Conservation (phyloP, 2,797 vertebrate genomes). For the Lepilemur ruficaudatus region DNA sequence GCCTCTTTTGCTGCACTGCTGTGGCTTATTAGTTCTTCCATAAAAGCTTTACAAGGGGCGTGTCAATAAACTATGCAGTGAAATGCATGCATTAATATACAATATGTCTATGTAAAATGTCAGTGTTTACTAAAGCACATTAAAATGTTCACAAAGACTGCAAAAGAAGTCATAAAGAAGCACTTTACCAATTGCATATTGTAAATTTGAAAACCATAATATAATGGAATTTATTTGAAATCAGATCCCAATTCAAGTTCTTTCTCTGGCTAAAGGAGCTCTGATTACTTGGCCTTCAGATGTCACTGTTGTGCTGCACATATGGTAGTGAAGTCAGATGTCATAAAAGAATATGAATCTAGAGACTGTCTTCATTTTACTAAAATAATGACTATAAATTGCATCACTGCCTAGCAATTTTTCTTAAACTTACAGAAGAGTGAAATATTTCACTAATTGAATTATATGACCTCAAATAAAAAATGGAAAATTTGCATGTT, state of each 20-base stretch:
- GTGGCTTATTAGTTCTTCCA: constrained; percentile 72
- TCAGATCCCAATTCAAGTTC: constrained; percentile 45
- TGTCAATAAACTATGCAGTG: constrained; percentile 41
- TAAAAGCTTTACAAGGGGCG: constrained; percentile 72
- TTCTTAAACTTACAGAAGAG: constrained; percentile 41
- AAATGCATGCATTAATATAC: constrained; percentile 62
- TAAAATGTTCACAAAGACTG: constrained; percentile 64
- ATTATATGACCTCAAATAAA: constrained; percentile 14
- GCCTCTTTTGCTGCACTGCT: constrained; percentile 80
- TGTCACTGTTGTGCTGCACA: constrained; percentile 66
- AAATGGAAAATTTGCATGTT: neutral
- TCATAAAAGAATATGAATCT: neutral
- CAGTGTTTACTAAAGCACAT: constrained; percentile 58
- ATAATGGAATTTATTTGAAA: constrained; percentile 2
- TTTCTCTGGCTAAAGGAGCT: constrained; percentile 47
- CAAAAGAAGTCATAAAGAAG: constrained; percentile 66
- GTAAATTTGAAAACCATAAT: constrained; percentile 19
- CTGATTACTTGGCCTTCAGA: constrained; percentile 63
- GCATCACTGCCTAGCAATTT: constrained; percentile 12
- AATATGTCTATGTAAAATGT: neutral
- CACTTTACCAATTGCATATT: neutral
- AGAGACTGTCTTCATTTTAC: constrained; percentile 13
- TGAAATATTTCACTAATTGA: constrained; percentile 55
- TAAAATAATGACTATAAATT: constrained; percentile 65
- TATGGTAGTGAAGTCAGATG: constrained; percentile 7